phyloP scores from a whole-genome alignment of 1,140 invertebrate genomes.

The Magallana ariakensis region DNA sequence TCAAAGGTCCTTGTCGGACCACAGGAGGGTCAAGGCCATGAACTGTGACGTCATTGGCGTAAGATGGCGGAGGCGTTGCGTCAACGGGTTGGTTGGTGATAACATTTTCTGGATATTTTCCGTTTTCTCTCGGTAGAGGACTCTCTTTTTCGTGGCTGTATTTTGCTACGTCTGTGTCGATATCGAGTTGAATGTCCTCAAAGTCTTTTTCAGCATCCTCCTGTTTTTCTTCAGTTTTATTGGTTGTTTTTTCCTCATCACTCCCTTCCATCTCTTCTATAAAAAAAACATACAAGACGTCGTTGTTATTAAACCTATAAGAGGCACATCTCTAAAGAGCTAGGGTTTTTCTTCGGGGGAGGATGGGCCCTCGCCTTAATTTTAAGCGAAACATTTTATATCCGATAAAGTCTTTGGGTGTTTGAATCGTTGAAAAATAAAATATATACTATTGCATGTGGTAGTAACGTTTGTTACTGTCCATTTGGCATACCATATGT shows the following conservation, averaged over 20 bases:
- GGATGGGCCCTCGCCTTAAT: too few relatives aligned
- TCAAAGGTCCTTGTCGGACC: constrained; percentile 60
- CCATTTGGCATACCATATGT: too few relatives aligned
- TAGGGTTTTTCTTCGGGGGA: too few relatives aligned
- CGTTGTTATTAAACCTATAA: too few relatives aligned
- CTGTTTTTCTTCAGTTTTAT: background rate
- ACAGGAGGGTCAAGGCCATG: constrained; percentile 44
- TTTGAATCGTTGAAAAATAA: too few relatives aligned
- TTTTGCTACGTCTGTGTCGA: background rate
- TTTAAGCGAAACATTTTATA: too few relatives aligned
- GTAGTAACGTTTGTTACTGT: too few relatives aligned
- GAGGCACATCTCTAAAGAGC: too few relatives aligned
- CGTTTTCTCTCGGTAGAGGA: background rate
- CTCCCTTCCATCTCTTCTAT: background rate
- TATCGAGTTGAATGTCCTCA: constrained; percentile 9
- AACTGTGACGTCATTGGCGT: constrained; percentile 20
- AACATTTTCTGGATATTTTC: background rate
- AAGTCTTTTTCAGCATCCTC: background rate
- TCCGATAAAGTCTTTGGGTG: too few relatives aligned
- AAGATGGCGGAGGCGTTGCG: background rate
- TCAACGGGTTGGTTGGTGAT: background rate
- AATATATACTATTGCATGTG: too few relatives aligned
- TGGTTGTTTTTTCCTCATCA: background rate
- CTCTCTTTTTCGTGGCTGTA: background rate
- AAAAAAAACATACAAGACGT: background rate